Percentiles rank a stretch among this genome's conserved stretches.
These are phyloP conservation scores for Lanius ludovicianus DNA, from an alignment of 2,113 vertebrate genomes.

Conservation along the genomic window DNA sequence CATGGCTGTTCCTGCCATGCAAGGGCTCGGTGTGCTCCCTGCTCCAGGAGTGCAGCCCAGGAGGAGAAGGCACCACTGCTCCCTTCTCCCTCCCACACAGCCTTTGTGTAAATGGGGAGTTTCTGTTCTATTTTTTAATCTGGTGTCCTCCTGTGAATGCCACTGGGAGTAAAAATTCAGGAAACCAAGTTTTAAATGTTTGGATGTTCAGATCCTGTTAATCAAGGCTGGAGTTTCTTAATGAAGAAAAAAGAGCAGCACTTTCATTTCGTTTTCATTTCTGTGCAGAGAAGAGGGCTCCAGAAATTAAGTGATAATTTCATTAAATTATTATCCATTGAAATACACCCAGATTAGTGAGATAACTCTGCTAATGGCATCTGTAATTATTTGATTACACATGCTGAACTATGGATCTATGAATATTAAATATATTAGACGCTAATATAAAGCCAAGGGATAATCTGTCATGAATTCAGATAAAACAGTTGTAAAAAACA, in stretches of 20 bases:
- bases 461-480: background rate
- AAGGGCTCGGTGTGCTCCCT: background rate
- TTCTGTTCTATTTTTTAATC: background rate
- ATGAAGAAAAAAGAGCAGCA: background rate
- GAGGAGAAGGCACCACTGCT: background rate
- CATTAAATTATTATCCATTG: background rate
- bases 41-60: background rate
- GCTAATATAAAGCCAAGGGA: background rate
- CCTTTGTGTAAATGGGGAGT: background rate
- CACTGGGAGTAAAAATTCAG: background rate
- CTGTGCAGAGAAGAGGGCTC: background rate
- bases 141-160: background rate
- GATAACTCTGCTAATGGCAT: constrained; percentile 10
- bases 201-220: background rate
- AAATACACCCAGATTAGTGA: background rate
- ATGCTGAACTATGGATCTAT: background rate
- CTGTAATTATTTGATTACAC: constrained; percentile 31
- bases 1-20: fast-evolving
- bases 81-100: background rate
- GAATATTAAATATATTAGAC: background rate
- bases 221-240: background rate
- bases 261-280: background rate
- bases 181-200: background rate
- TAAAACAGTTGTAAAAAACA: background rate
- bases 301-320: constrained; percentile 16